A percentile compares a stretch with the other conserved stretches of the same genome.
These are phyloP conservation scores for Xiphophorus couchianus DNA, from an alignment of 2,113 vertebrate genomes.

Conservation along the genomic window DNA sequence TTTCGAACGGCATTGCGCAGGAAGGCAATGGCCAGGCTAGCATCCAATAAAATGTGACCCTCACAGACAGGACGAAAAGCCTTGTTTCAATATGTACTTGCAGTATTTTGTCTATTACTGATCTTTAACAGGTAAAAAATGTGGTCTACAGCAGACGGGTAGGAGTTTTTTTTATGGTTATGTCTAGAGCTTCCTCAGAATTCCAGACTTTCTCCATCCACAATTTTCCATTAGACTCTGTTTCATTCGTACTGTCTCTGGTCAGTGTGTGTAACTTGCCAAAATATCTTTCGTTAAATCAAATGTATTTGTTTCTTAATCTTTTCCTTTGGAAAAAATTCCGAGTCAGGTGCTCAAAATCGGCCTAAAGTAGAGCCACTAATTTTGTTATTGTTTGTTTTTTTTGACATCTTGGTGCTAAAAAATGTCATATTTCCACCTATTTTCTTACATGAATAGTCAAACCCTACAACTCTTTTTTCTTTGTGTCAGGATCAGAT, in stretches of 20 bases:
- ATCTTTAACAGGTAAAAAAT: background rate
- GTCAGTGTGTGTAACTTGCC: slow-evolving; percentile 32
- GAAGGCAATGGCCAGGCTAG: no score
- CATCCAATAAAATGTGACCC: background rate
- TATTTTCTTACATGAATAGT: slow-evolving; percentile 23
- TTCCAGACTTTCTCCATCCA: slow-evolving; percentile 17
- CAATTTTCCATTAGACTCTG: slow-evolving; percentile 66
- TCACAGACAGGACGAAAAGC: background rate
- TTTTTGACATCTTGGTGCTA: background rate
- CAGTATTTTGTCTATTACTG: background rate
- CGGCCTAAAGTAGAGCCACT: no score
- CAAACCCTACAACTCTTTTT: slow-evolving; percentile 8
- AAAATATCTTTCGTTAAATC: background rate
- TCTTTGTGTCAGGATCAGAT: slow-evolving; percentile 22
- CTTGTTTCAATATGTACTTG: background rate
- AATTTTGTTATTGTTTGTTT: no score
- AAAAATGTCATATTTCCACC: background rate
- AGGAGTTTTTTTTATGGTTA: background rate
- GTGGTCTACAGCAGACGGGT: background rate
- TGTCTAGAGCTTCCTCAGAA: background rate
- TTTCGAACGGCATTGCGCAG: no score
- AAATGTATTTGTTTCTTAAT: slow-evolving; percentile 1
- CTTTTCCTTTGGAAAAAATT: slow-evolving; percentile 31
- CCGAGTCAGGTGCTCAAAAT: slow-evolving; percentile 21
- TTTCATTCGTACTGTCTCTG: slow-evolving; percentile 53